phyloP scores from a whole-genome alignment of 1,140 invertebrate genomes.

The Macrosteles quadrilineatus region DNA sequence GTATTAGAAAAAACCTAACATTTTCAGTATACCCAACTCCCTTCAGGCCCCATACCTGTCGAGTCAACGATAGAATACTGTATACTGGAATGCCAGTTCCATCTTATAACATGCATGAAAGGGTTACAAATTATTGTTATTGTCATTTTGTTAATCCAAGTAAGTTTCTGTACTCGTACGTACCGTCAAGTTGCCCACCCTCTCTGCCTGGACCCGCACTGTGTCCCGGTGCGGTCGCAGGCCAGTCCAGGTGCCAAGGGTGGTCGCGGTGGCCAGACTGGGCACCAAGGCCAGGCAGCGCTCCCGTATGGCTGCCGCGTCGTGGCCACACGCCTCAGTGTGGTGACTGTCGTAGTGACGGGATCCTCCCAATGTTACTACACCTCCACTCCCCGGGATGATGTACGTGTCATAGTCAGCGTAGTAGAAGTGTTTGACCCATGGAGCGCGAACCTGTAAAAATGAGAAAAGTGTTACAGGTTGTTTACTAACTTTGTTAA shows the following conservation, averaged over 20 bases:
- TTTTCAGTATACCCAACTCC: no score
- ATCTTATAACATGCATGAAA: no score
- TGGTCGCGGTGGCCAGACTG: no score
- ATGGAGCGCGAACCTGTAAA: constrained; percentile 76
- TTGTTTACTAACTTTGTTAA: no score
- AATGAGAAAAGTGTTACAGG: no score
- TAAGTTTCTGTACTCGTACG: neutral
- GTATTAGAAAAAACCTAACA: no score
- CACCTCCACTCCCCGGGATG: constrained; percentile 70
- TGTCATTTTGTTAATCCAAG: no score
- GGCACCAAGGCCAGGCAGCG: constrained; percentile 73
- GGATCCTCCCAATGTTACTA: constrained; percentile 80
- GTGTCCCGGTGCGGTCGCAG: constrained; percentile 12
- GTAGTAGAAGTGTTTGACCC: constrained; percentile 87
- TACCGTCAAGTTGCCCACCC: constrained; percentile 1
- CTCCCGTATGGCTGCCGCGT: constrained; percentile 71
- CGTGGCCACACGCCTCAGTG: constrained; percentile 65
- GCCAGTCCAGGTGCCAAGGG: neutral
- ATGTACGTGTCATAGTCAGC: constrained; percentile 83
- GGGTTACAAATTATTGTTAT: no score
- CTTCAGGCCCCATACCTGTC: no score
- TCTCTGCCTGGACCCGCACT: constrained; percentile 18
- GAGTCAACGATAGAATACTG: no score
- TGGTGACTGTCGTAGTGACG: constrained; percentile 79
- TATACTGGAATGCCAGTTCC: no score